Base-by-base conservation (phyloP, 2,888 invertebrate species). In the Melinaea marsaeus region DNA sequence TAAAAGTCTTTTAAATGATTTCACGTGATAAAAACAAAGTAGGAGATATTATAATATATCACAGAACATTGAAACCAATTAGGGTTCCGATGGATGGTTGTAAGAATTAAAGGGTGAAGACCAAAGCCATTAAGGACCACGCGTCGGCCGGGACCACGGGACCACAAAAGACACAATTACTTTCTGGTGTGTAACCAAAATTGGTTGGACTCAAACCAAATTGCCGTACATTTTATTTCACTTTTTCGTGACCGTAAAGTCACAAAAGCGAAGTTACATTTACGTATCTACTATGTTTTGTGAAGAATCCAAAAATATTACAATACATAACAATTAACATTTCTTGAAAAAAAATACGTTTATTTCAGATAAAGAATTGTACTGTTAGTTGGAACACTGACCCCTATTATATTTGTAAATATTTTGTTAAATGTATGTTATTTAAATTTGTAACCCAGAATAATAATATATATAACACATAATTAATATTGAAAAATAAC, bases 121-220 rank as follows among this genome's bases (percentile, higher is more conserved):
- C 78, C 78, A 73, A 75, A 75, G 76, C 83, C 80, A 84, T 86
- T 86, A 84, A 79, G 73, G 74, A 78, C 77, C 80, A 81, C 83
- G 82, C 83, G 84, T 80, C 74, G 79, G 71, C 79, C 80, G 79
- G 22, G 79, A 85, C 86, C 86, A 84, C 80, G 79, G 22, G 79
- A 85, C 86, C 86, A 84, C 85, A 86, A 85, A 85, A 85, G 84
- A 84, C 85, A 84, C 85, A 85, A 86, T 88, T 85, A 86, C 84
- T 78, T 77, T 78, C 77, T 77, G 79, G 81, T 77, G 84, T 81
- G 83, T 81, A 82, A 80, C 83, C 81, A 81, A 83, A 84, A 86
- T 86, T 81, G 84, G 81, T 84, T 83, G 78, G 80, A 78, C 77
- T 71, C 75, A 78, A 81, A 80, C 80, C 81, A 79, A 83, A 77